Evolutionary conservation across 2,888 invertebrate genomes (phyloP).

Genomic region (Macrostomum cliftonense): DNA sequence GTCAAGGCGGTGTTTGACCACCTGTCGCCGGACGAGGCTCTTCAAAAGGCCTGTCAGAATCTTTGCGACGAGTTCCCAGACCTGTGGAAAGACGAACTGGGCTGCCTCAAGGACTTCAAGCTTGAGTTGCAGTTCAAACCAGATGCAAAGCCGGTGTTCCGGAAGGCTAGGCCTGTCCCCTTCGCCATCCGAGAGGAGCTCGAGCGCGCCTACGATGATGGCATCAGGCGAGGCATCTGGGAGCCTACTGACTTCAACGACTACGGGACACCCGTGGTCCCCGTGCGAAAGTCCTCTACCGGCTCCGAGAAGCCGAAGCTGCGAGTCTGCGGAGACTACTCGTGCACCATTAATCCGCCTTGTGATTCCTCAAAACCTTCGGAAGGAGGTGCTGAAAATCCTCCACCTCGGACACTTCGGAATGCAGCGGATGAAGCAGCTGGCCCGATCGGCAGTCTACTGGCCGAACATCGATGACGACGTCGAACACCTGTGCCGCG

Average conservation of each 20-base stretch:
- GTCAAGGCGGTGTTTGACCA: slow-evolving; percentile 3
- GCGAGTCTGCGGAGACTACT: slow-evolving; percentile 17
- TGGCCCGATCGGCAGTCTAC: slow-evolving; percentile 4
- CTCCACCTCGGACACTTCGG: background rate
- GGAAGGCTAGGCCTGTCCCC: slow-evolving; percentile 15
- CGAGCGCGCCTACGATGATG: too few species aligned
- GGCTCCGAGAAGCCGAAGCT: slow-evolving; percentile 16
- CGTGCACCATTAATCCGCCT: slow-evolving; percentile 16
- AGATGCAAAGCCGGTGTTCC: slow-evolving; percentile 11
- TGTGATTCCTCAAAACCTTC: background rate
- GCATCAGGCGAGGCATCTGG: too few species aligned
- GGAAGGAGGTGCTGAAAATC: background rate
- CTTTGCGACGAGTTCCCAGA: slow-evolving; percentile 10
- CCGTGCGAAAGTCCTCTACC: slow-evolving; percentile 12
- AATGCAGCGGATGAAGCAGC: background rate
- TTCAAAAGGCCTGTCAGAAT: background rate
- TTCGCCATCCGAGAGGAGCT: too few species aligned
- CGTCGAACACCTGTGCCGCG: slow-evolving; percentile 7
- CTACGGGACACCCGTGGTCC: slow-evolving; percentile 1
- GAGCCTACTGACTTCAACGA: too few species aligned
- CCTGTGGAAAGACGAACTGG: slow-evolving; percentile 10
- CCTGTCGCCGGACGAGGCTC: background rate
- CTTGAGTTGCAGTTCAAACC: too few species aligned
- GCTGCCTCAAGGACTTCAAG: too few species aligned
- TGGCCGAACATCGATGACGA: slow-evolving; percentile 12